Conservation (phyloP, 2,113 vertebrate genomes). For the Campylorhamphus procurvoides region DNA sequence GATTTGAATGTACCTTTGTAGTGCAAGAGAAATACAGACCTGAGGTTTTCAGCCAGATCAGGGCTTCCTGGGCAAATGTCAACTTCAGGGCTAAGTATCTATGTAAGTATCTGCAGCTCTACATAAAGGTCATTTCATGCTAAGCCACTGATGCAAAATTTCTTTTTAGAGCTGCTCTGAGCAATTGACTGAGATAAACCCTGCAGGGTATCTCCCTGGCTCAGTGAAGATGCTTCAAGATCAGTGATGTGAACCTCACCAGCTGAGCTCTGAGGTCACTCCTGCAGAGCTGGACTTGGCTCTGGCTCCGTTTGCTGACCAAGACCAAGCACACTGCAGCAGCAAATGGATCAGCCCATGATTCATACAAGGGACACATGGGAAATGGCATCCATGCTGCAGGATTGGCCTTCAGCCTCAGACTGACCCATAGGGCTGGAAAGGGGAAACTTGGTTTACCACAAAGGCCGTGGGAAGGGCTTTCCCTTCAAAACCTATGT, state of each 20-base stretch:
- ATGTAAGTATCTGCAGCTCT: neutral
- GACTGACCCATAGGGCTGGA: neutral
- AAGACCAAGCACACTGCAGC: neutral
- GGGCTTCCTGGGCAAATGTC: neutral
- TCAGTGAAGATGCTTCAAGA: neutral
- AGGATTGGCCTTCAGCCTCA: neutral
- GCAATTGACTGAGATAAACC: neutral
- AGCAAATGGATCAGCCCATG: neutral
- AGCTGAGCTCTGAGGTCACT: neutral
- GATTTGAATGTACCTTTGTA: neutral
- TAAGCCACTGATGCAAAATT: neutral
- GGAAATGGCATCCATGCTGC: neutral
- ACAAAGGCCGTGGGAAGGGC: neutral
- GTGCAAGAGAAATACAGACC: neutral
- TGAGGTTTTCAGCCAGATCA: neutral
- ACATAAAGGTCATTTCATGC: neutral
- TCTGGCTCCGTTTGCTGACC: neutral
- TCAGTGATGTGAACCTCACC: neutral
- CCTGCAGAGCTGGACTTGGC: neutral
- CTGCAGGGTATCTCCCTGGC: neutral
- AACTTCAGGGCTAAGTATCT: neutral
- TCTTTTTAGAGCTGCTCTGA: neutral
- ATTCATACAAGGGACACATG: neutral
- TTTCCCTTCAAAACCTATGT: neutral
- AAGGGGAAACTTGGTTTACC: neutral